Percentiles rank a stretch among this genome's conserved stretches.
These are phyloP conservation scores for Acropora tenuis DNA, from an alignment of 64 coral and sea anemone genomes.

Conservation along the genomic window DNA sequence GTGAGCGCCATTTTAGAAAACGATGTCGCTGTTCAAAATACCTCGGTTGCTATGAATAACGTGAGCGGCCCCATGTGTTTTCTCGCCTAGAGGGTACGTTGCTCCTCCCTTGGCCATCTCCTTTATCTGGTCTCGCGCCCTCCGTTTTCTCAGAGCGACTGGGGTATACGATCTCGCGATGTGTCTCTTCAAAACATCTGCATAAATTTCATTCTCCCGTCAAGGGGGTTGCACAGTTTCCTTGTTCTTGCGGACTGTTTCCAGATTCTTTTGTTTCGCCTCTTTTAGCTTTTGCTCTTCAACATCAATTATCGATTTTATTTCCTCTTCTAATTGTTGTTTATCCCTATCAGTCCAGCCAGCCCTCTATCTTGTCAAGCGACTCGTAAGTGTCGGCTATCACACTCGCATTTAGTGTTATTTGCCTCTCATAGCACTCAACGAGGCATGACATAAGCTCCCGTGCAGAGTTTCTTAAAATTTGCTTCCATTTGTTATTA, in stretches of 20 bases:
- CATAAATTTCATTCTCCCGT: background rate
- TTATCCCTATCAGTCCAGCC: no score
- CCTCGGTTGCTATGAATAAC: background rate
- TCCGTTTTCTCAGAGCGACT: background rate
- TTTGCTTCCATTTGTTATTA: no score
- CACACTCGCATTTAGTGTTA: no score
- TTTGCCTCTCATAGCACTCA: no score
- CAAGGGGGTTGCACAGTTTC: background rate
- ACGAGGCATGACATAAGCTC: no score
- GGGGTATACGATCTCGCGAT: background rate
- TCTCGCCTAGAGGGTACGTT: conserved; percentile 8
- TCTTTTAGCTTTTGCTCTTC: background rate
- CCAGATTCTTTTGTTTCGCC: background rate
- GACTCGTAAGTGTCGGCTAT: no score
- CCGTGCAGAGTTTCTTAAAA: no score
- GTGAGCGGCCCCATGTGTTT: background rate
- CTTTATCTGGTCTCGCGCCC: background rate
- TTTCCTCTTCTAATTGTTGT: no score
- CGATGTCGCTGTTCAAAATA: conserved; percentile 7
- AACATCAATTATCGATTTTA: no score
- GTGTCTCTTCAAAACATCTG: background rate
- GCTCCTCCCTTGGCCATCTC: background rate
- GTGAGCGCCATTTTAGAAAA: conserved; percentile 1
- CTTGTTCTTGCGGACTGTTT: background rate
- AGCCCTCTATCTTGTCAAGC: no score